Evolutionary conservation across 2,113 vertebrate genomes (phyloP), one percentile per base, ranked within the genome.

Genomic region (Antigone vipio): DNA sequence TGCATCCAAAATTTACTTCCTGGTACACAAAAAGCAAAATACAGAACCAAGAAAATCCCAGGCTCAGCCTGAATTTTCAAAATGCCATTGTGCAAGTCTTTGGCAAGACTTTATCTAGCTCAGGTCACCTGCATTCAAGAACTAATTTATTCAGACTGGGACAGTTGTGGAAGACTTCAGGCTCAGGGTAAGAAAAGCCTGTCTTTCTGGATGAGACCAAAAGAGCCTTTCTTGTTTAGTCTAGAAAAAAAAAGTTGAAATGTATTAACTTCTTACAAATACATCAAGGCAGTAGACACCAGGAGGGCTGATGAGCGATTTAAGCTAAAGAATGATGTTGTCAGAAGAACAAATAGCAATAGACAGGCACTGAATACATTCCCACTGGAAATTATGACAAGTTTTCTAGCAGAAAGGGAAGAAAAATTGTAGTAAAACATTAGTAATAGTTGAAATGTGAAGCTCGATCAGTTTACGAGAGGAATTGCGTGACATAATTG

Each of bases 401-500:
- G 59, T 76, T 95, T 92, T 75, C 73, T 94, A 92, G 64, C 21
- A 87, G 52, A 93, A 87, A 93, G 42, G 42, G 49, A 44, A 94
- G 56, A 58, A 91, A 74, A 72, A 3, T 84, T 91, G 77, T 88
- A 77, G 69, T 89, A 92, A 87, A 91, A 87, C 52, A 47, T 56
- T 47, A 82, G 10, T 11, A 60, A 69, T 34, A 78, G 52, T 47
- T 74, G 47, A 92, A 95, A 91, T 13, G 35, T 60, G 80, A 87
- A 81, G 19, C 20, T 66, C 1, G 0, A 86, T 69, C 55, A 42
- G 29, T 50, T 92, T 89, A 59, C 0, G 2, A 87, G 59, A 71
- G 50, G n/a, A 20, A 69, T 93, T 93, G 78, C 8, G 11, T 94
- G 91, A 87, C 23, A 89, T 68, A 91, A 89, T 27, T 81, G 60